Conservation (phyloP, 2,797 vertebrate species). For the Sebastes cheni region DNA sequence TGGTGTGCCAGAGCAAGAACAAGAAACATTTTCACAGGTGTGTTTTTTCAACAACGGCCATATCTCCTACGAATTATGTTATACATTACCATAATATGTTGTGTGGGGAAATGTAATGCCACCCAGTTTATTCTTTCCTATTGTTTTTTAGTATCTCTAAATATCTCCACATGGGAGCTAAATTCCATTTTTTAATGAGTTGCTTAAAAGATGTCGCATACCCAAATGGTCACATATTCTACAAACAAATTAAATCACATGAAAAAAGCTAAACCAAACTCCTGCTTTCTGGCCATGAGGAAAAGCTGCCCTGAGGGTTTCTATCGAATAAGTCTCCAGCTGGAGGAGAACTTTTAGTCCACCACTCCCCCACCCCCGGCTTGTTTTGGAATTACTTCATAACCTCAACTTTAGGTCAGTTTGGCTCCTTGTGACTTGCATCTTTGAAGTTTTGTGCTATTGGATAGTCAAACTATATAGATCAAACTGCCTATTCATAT, state of each 20-base stretch:
- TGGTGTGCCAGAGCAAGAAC: background rate
- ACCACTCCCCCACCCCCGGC: background rate
- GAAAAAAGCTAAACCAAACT: constrained; percentile 1
- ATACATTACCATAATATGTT: background rate
- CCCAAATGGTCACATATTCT: background rate
- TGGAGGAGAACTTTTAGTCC: background rate
- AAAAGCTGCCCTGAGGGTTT: constrained; percentile 15
- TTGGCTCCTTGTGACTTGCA: background rate
- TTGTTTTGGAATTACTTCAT: constrained; percentile 21
- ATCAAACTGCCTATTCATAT: background rate
- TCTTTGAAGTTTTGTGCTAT: background rate
- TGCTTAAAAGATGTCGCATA: background rate
- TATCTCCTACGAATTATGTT: background rate
- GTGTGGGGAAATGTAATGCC: background rate
- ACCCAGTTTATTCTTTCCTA: background rate
- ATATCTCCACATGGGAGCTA: background rate
- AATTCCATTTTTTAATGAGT: background rate
- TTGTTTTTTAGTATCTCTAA: background rate
- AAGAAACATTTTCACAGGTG: background rate
- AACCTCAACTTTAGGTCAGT: constrained; percentile 6
- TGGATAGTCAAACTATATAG: background rate
- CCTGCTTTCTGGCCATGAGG: background rate
- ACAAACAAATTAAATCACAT: background rate
- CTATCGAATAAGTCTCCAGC: background rate
- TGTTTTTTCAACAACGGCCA: background rate